phyloP scores from a whole-genome alignment of 1,140 invertebrate genomes.

The Drosophila elegans region DNA sequence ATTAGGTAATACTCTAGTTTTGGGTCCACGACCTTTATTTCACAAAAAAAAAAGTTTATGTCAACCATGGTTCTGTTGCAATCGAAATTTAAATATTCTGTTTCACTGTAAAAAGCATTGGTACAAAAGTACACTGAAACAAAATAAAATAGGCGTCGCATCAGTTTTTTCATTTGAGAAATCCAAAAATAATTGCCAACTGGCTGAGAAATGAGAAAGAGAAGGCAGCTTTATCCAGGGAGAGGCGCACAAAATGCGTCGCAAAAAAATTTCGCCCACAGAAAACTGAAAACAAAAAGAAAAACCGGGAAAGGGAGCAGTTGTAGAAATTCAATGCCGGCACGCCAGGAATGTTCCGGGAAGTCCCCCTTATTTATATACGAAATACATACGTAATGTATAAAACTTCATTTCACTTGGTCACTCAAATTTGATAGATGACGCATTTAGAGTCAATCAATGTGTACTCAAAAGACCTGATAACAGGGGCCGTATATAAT shows the following conservation, averaged over 20 bases:
- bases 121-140: conserved; percentile 8
- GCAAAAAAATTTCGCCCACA: conserved; percentile 65
- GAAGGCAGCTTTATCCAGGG: conserved; percentile 34
- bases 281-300: conserved; percentile 57
- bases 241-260: conserved; percentile 69
- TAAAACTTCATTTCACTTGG: conserved; percentile 10
- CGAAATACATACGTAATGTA: conserved; percentile 24
- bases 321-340: conserved; percentile 52
- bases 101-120: too few relatives aligned
- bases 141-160: conserved; percentile 7
- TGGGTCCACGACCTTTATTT: too few relatives aligned
- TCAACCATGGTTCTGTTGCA: too few relatives aligned
- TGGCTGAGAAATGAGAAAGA: conserved; percentile 26
- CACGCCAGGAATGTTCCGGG: conserved; percentile 25
- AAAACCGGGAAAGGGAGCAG: conserved; percentile 14
- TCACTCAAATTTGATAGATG: conserved; percentile 19
- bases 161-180: conserved; percentile 28
- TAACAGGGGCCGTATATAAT: conserved; percentile 27
- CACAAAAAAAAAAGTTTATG: background rate
- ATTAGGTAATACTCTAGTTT: too few relatives aligned
- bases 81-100: too few relatives aligned
- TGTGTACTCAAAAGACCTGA: conserved; percentile 29
- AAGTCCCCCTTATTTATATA: conserved; percentile 25
- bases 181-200: conserved; percentile 64
- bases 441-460: conserved; percentile 43